A percentile compares a stretch with the other conserved stretches of the same genome.
These are phyloP conservation scores for Oncorhynchus mykiss DNA, from an alignment of 2,113 vertebrate genomes.

Conservation along the genomic window DNA sequence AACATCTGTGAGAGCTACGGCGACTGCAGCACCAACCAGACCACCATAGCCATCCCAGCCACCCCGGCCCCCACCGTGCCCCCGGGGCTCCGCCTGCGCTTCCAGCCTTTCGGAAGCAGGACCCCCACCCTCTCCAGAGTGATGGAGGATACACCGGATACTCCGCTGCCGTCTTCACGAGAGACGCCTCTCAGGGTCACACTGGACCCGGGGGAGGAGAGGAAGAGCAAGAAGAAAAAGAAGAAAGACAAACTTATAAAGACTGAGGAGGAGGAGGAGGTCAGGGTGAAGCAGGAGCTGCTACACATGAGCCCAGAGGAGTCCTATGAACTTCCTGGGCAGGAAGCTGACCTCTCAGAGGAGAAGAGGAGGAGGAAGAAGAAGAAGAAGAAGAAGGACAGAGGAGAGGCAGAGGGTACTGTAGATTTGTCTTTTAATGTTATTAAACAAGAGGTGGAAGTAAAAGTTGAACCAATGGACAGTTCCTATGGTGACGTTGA, in stretches of 20 bases:
- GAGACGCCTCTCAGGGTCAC: conserved; percentile 1
- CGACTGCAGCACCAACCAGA: conserved; percentile 42
- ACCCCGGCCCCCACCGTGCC: conserved; percentile 62
- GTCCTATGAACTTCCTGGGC: background rate
- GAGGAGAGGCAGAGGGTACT: conserved; percentile 37
- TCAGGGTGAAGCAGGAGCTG: conserved; percentile 46
- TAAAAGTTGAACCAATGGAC: conserved; percentile 62
- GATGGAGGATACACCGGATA: conserved; percentile 25
- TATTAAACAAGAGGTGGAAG: conserved; percentile 16
- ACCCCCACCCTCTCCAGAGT: conserved; percentile 33
- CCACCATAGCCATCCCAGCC: conserved; percentile 56
- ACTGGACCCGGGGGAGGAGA: conserved; percentile 23
- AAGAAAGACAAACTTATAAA: conserved; percentile 56
- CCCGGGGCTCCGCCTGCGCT: conserved; percentile 67
- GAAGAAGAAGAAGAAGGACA: conserved; percentile 48
- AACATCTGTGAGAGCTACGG: conserved; percentile 69
- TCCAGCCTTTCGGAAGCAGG: conserved; percentile 68
- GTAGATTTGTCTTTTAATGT: conserved; percentile 35
- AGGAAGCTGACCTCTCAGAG: background rate
- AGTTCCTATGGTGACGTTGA: conserved; percentile 22
- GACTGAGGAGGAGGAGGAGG: background rate
- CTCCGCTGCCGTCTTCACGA: background rate
- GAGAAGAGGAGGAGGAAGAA: conserved; percentile 66
- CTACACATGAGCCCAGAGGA: conserved; percentile 6
- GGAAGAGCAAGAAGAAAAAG: conserved; percentile 43